Base-by-base conservation (phyloP, 2,888 invertebrate genomes). In the Erpobdella octoculata region DNA sequence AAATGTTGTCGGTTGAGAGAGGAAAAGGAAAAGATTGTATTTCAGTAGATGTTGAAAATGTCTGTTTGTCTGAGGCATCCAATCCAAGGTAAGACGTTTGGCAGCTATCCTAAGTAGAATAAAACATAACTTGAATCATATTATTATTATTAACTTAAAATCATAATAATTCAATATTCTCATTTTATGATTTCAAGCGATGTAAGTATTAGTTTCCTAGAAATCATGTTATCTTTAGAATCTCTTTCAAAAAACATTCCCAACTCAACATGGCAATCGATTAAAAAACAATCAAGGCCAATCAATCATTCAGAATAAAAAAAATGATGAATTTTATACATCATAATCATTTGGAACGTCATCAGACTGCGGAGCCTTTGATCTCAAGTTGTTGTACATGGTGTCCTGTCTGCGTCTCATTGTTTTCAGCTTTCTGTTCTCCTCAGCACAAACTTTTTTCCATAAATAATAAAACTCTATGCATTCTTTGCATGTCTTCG, bases 381-480 rank as follows among this genome's bases (percentile, higher is more conserved):
- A 53, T 53, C 53, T 53, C 53, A 53, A 1, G n/a, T 66, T 66
- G 66, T 71, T 53, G 53, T 53, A 53, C 21, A 53, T 53, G 4
- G 28, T n/a, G 53, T 87, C 87, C 77, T 85, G 81, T 79, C 85
- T 86, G 83, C 87, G 88, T 78, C 89, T 88, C 78, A 89, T 86
- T 73, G 89, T 84, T 78, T 89, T 87, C 76, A 89, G 84, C 70
- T 88, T 87, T 84, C 91, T 91, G 85, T 93, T 92, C 78, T 89
- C 88, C 83, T 95, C 93, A 77, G 90, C 89, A 79, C 94, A 94
- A 38, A 94, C 89, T 84, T 96, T 95, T 86, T 98, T 98, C 97
- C 97, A 98, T 80, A 95, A 89, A 84, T 98, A 97, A 85, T 98
- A 98, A 86, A 97, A 95, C 86, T 95, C 94, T 80, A 96, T 88